phyloP scores from a whole-genome alignment of 1,140 invertebrate genomes.

The Hestina assimilis region DNA sequence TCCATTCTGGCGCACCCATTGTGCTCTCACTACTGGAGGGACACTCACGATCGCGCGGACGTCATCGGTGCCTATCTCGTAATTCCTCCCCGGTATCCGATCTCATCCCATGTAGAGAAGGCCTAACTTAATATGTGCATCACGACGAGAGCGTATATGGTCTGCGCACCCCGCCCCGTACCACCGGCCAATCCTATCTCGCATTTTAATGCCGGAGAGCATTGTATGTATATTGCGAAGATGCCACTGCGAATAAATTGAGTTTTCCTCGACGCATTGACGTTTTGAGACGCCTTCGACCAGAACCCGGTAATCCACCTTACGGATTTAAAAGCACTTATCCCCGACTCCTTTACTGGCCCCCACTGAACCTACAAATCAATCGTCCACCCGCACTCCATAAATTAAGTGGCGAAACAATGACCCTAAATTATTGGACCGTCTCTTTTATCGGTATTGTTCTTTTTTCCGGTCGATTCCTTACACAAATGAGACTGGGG shows the following conservation, averaged over 20 bases:
- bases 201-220: slow-evolving; percentile 60
- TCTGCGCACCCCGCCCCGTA: slow-evolving; percentile 53
- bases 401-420: slow-evolving; percentile 74
- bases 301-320: slow-evolving; percentile 40
- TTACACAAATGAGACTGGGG: slow-evolving; percentile 73
- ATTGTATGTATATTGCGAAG: slow-evolving; percentile 74
- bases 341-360: slow-evolving; percentile 38
- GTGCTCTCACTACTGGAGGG: slow-evolving; percentile 45
- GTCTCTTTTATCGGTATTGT: slow-evolving; percentile 71
- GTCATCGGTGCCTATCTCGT: slow-evolving; percentile 62
- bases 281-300: slow-evolving; percentile 37
- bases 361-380: slow-evolving; percentile 62
- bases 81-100: slow-evolving; percentile 52
- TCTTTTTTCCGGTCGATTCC: slow-evolving; percentile 65
- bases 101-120: slow-evolving; percentile 66
- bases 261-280: slow-evolving; percentile 50
- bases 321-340: slow-evolving; percentile 63
- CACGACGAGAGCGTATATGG: slow-evolving; percentile 70
- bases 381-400: slow-evolving; percentile 71
- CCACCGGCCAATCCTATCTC: slow-evolving; percentile 66
- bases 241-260: slow-evolving; percentile 65
- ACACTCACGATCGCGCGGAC: slow-evolving; percentile 61
- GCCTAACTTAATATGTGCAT: slow-evolving; percentile 76
- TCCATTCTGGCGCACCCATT: slow-evolving; percentile 45
- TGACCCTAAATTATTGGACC: slow-evolving; percentile 75